Conservation (phyloP, 2,797 vertebrate genomes). For the Cheirogaleus major region DNA sequence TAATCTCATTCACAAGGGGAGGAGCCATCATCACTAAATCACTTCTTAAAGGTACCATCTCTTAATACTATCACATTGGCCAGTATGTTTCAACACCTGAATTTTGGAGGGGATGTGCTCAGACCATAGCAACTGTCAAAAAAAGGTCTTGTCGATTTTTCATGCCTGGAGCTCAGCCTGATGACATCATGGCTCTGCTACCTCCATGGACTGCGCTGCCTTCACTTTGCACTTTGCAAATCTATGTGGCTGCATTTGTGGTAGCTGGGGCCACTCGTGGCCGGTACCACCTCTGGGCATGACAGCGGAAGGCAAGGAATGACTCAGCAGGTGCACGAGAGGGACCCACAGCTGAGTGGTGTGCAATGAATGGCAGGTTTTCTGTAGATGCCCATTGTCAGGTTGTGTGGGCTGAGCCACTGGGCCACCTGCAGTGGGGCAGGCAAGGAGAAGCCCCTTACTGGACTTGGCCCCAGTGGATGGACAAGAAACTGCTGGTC, state of each 20-base stretch:
- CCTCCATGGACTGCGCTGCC: not conserved
- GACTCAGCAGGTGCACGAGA: not conserved
- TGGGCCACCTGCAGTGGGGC: too few species aligned
- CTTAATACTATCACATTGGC: not conserved
- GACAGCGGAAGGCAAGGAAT: not conserved
- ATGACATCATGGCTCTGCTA: not conserved
- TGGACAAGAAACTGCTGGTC: slow-evolving; percentile 96
- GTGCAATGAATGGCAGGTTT: not conserved
- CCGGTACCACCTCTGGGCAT: not conserved
- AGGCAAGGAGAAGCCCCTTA: slow-evolving; percentile 80
- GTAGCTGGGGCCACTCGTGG: not conserved
- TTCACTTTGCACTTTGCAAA: not conserved
- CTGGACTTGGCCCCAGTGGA: slow-evolving; percentile 93
- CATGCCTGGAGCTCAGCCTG: not conserved
- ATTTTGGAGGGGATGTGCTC: not conserved
- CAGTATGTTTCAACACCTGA: not conserved
- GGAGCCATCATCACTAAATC: not conserved
- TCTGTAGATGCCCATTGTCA: too few species aligned
- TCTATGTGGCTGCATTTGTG: not conserved
- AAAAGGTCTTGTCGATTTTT: not conserved
- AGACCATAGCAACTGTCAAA: not conserved
- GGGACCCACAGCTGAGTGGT: not conserved
- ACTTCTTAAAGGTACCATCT: not conserved
- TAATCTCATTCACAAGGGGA: not conserved
- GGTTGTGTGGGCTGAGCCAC: too few species aligned